Evolutionary conservation across 2,113 vertebrate genomes (phyloP).

Genomic region (Climacteris rufus): DNA sequence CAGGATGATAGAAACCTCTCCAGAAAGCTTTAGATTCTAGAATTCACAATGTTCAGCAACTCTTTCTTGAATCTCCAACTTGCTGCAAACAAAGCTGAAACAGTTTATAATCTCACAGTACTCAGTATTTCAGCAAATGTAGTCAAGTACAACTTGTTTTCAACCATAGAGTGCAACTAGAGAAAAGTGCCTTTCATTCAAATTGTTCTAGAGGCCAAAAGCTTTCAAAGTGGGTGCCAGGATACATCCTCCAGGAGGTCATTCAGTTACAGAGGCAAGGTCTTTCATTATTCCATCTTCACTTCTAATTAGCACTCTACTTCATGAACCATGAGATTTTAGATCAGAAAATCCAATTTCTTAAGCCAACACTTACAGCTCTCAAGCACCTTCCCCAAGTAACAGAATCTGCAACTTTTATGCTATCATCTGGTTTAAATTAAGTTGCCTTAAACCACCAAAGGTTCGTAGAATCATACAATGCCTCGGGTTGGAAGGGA

Average conservation of each 20-base stretch:
- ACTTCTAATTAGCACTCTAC: not conserved
- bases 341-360: not conserved
- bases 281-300: not conserved
- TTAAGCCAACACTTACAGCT: not conserved
- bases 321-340: not conserved
- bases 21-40: not conserved
- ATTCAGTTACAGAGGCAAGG: not conserved
- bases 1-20: not conserved
- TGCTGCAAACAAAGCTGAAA: not conserved
- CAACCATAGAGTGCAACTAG: not conserved
- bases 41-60: not conserved
- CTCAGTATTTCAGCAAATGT: not conserved
- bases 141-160: slow-evolving; percentile 10
- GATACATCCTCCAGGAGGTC: not conserved
- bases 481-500: not conserved
- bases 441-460: not conserved
- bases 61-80: not conserved
- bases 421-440: not conserved
- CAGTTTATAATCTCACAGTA: not conserved
- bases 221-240: not conserved
- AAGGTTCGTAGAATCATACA: not conserved
- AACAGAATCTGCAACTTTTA: not conserved
- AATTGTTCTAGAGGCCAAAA: not conserved
- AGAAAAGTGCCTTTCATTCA: slow-evolving; percentile 15
- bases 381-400: not conserved